Percentiles rank a stretch among this genome's conserved stretches.
Conservation (phyloP, 53 echinoderm and acorn worm species). For the Paelopatides confundens region DNA sequence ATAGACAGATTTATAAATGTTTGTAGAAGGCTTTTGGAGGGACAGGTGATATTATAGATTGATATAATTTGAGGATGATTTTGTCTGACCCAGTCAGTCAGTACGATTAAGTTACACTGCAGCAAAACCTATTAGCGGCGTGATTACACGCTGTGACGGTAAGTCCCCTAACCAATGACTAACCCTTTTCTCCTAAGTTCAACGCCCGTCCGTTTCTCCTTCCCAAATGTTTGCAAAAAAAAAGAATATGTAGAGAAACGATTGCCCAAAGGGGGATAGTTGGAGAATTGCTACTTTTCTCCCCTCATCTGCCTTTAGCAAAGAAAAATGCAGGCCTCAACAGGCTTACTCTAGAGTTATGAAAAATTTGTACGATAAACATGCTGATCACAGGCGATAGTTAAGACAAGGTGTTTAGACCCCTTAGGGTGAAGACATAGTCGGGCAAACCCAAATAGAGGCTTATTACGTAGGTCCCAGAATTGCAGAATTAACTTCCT, state of each 20-base stretch:
- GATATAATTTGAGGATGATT: not conserved
- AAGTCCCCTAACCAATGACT: conserved; percentile 36
- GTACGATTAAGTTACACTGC: not conserved
- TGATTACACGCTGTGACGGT: conserved; percentile 34
- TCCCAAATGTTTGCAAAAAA: not conserved
- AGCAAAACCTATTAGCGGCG: conserved; percentile 17
- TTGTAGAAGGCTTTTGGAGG: too few species aligned
- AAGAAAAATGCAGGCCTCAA: conserved; percentile 30
- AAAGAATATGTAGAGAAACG: too few species aligned
- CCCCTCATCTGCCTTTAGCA: conserved; percentile 28
- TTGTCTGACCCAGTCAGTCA: conserved; percentile 32
- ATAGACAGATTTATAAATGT: too few species aligned
- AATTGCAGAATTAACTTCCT: conserved; percentile 27
- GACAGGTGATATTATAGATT: not conserved
- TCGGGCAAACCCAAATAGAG: conserved; percentile 37
- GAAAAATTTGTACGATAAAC: conserved; percentile 44
- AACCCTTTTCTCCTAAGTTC: conserved; percentile 6
- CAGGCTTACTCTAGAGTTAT: conserved; percentile 42
- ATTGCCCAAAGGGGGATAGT: conserved; percentile 13
- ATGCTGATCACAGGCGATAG: conserved; percentile 25
- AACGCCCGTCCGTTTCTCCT: conserved; percentile 33
- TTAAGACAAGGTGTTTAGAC: conserved; percentile 37
- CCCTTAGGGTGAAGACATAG: conserved; percentile 19
- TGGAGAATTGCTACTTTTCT: conserved; percentile 34
- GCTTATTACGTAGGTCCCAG: conserved; percentile 47